These are phyloP conservation scores for Stratiomys singularior DNA, from an alignment of 2,888 invertebrate species.

Conservation along the genomic window DNA sequence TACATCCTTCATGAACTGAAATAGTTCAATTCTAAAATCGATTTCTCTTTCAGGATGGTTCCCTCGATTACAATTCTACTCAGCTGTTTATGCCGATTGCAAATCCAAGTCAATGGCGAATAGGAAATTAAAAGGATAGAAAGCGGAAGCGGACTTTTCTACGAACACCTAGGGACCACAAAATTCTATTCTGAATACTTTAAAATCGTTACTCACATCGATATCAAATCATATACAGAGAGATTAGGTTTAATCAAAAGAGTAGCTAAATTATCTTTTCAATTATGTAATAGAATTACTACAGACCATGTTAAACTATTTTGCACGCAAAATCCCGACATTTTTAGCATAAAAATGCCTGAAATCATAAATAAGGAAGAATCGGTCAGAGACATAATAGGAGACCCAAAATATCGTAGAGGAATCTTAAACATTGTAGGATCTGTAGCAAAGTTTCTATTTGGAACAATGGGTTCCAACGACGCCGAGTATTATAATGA, in stretches of 20 bases:
- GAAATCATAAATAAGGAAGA: constrained; percentile 21
- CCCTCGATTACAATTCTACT: neutral
- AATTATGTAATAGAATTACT: constrained; percentile 33
- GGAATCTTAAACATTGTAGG: constrained; percentile 42
- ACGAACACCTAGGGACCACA: constrained; percentile 4
- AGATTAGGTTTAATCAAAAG: constrained; percentile 5
- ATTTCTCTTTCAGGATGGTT: neutral
- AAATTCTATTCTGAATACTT: constrained; percentile 4
- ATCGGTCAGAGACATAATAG: constrained; percentile 22
- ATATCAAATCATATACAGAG: constrained; percentile 6
- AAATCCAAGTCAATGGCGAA: neutral
- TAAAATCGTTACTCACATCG: constrained; percentile 5
- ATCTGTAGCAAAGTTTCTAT: constrained; percentile 41
- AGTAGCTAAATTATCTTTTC: constrained; percentile 21
- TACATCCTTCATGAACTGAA: too few relatives aligned
- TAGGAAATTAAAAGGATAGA: constrained; percentile 14
- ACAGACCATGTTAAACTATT: constrained; percentile 19
- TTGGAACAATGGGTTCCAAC: constrained; percentile 42
- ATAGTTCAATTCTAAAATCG: neutral
- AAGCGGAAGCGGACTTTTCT: constrained; percentile 19
- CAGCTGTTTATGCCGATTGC: neutral
- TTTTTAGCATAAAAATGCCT: constrained; percentile 36
- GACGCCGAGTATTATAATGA: constrained; percentile 51
- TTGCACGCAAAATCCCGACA: constrained; percentile 38
- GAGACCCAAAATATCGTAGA: constrained; percentile 15